These are phyloP conservation scores for Gandaritis pyraliata DNA, from an alignment of 2,888 invertebrate genomes.

Conservation along the genomic window DNA sequence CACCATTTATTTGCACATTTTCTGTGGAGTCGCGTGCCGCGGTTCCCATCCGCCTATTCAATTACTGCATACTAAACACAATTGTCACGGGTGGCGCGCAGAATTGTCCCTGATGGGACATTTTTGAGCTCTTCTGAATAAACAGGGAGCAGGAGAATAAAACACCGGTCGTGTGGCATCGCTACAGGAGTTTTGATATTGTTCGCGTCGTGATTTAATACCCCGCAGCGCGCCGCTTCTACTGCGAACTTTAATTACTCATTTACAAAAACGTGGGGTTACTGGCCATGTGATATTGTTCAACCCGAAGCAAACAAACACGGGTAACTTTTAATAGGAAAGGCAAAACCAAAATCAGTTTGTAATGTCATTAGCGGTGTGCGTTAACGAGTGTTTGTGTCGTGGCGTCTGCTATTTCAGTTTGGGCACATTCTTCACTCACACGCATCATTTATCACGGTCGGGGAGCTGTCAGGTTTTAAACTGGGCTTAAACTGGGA, in stretches of 20 bases:
- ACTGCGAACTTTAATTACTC: slow-evolving; percentile 63
- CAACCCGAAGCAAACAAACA: slow-evolving; percentile 51
- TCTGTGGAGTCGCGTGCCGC: slow-evolving; percentile 69
- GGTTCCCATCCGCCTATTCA: slow-evolving; percentile 78
- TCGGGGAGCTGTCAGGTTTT: slow-evolving; percentile 69
- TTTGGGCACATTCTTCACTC: slow-evolving; percentile 61
- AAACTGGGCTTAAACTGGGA: slow-evolving; percentile 71
- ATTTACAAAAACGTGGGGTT: slow-evolving; percentile 60
- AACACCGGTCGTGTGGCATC: slow-evolving; percentile 76
- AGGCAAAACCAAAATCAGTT: slow-evolving; percentile 53
- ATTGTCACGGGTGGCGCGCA: slow-evolving; percentile 73
- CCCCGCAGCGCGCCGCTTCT: slow-evolving; percentile 59
- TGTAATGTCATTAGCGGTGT: slow-evolving; percentile 66
- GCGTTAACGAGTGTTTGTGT: slow-evolving; percentile 62
- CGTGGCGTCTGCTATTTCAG: slow-evolving; percentile 64
- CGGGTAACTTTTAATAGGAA: slow-evolving; percentile 48
- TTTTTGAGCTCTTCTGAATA: slow-evolving; percentile 72
- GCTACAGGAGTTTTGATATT: slow-evolving; percentile 76
- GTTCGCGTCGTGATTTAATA: slow-evolving; percentile 57
- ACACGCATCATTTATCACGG: slow-evolving; percentile 72
- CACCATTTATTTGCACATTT: slow-evolving; percentile 72
- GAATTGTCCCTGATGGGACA: slow-evolving; percentile 76
- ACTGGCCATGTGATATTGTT: slow-evolving; percentile 19
- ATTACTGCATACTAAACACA: slow-evolving; percentile 72
- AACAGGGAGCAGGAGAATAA: slow-evolving; percentile 68